Evolutionary conservation across 2,888 invertebrate species (phyloP), one percentile per base, ranked within the genome.

Genomic region (Drosophila limbata): DNA sequence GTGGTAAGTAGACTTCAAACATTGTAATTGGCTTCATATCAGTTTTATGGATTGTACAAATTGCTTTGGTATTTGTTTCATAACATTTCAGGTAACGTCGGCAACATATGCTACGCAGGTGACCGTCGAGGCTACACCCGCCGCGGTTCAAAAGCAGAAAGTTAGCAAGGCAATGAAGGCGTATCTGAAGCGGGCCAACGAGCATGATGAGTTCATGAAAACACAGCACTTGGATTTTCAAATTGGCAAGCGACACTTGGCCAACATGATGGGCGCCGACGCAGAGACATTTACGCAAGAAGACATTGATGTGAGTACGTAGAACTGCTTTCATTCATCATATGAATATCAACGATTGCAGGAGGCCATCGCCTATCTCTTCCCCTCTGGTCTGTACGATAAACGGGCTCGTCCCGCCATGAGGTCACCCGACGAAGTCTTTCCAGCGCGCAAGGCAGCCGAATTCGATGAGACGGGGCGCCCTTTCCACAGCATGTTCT

Each of bases 211-310:
- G 71, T 97, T 98, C 90, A 96, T 98, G 95, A 94, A 95, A 86
- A 94, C 94, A 73, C 95, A 98, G 92, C 94, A 94, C 53, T 92
- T 94, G 11, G 97, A 98, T 88, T 99, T 95, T 92, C 95, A 97
- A 91, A 95, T 98, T 88, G 99, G 99, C 15, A 97, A 96, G 92
- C 94, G 98, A 35, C 98, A 99, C 93, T 94, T 99, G 73, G 99
- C 99, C 0, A 99, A 98, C 92, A 99, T 99, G 95, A 99, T 99
- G 99, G 99, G 99, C 0, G 95, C 96, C 92, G 96, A 99, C 93
- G 96, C 96, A 0, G 96, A 98, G 88, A 95, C 94, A 0, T 97
- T 99, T 91, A 96, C 96, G 0, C 97, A 98, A 91, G 94, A 95
- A 60, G 97, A 98, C 91, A 94, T 99, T 33, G 95, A 98, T 93